These are phyloP conservation scores for Phytoseiulus persimilis DNA, from an alignment of 2,888 invertebrate genomes.

Conservation along the genomic window DNA sequence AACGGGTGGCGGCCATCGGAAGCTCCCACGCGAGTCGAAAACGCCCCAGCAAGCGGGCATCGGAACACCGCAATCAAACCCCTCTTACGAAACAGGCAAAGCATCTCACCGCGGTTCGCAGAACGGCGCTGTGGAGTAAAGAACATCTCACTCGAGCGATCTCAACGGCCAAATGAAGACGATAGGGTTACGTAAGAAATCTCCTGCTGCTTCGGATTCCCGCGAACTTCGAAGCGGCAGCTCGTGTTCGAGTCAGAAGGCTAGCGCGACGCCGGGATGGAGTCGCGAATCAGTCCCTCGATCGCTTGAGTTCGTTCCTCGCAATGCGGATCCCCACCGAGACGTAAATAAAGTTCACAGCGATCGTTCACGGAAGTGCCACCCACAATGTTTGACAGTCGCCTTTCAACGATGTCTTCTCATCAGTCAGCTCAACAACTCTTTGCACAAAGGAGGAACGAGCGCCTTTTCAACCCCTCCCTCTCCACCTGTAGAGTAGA, in stretches of 20 bases:
- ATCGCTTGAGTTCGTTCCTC: background rate
- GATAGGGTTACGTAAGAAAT: slow-evolving; percentile 5
- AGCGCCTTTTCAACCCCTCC: background rate
- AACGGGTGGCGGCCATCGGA: too few species aligned
- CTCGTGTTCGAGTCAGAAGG: background rate
- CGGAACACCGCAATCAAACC: background rate
- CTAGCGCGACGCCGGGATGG: too few species aligned
- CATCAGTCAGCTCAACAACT: background rate
- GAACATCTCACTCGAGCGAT: background rate
- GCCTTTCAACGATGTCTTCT: background rate
- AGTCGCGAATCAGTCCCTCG: background rate
- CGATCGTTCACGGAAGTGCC: background rate
- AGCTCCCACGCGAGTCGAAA: too few species aligned
- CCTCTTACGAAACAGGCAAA: background rate
- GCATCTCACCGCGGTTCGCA: background rate
- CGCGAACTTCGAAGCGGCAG: background rate
- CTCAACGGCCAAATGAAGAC: background rate
- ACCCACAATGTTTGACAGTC: background rate
- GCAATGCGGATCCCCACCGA: background rate
- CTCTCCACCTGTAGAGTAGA: background rate
- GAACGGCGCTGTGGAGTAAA: background rate
- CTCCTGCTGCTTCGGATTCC: background rate
- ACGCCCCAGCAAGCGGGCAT: background rate
- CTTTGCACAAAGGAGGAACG: background rate
- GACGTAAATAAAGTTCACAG: background rate